Evolutionary conservation across 1,140 invertebrate species (phyloP), one percentile per base, ranked within the genome.

Genomic region (Idris sp.): DNA sequence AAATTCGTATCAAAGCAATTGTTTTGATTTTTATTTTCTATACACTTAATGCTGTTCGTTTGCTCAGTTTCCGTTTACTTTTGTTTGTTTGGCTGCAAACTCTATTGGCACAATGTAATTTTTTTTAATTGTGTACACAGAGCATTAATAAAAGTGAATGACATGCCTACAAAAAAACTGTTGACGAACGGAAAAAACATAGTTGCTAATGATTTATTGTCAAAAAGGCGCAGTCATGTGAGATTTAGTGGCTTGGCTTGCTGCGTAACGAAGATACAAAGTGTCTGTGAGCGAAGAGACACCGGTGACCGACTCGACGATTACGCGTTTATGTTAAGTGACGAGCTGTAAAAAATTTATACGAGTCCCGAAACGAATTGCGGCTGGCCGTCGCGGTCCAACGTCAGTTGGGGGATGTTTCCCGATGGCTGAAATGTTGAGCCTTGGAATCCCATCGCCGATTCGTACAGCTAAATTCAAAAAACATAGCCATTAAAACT

Each of bases 331-430:
- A n/a, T n/a, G 64, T 75, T 69, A 69, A 59, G 49, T 48, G 40
- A 61, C 53, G 61, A 74, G 71, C 31, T 69, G 65, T 65, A 77
- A 78, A 74, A 68, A 75, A 72, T 81, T 89, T 90, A 92, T 78
- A 92, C 91, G 72, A 93, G 87, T 83, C 92, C 92, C 53, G 92
- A 91, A 56, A 93, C 90, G 59, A 91, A 90, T 69, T 92, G 91
- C 22, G 91, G 91, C 75, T 93, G 91, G 13, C 90, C 91, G 72
- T 92, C 90, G 69, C 91, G 88, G 78, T 91, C 91, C 28, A 91
- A 83, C 7, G 87, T 90, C 30, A 90, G 46, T 69, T 89, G 87
- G 65, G 82, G 86, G 69, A 85, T 83, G 56, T 82, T 88, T 16
- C 85, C 72, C 36, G 82, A 78, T 76, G 91, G 91, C 40, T 93